Percentiles rank a stretch among this genome's conserved stretches.
Evolutionary conservation across 2,888 invertebrate genomes (phyloP).

Genomic region (Steinernema hermaphroditum): DNA sequence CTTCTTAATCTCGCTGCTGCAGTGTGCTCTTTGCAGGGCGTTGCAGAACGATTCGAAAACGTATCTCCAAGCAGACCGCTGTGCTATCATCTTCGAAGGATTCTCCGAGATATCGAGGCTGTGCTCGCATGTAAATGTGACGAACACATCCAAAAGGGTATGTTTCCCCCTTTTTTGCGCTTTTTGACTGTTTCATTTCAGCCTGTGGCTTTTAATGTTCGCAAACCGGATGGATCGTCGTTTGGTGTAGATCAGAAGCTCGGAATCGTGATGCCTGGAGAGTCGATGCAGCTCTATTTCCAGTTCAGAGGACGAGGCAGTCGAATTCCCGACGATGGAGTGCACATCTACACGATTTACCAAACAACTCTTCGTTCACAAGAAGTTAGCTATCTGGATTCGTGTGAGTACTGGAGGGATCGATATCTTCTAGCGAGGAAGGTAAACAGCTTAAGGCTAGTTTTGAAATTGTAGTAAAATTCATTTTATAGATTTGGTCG

Average conservation of each 20-base stretch:
- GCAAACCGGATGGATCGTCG: slow-evolving; percentile 5
- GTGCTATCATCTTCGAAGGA: not conserved
- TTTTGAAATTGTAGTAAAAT: no score
- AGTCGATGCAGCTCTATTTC: not conserved
- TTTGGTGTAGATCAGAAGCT: slow-evolving; percentile 1
- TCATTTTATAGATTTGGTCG: not conserved
- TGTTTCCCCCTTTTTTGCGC: no score
- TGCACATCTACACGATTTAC: slow-evolving; percentile 1
- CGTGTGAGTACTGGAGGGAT: not conserved
- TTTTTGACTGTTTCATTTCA: not conserved
- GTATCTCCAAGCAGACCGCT: not conserved
- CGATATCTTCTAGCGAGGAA: not conserved
- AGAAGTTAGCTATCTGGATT: not conserved
- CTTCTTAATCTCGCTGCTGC: not conserved
- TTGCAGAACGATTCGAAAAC: not conserved
- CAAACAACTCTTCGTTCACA: not conserved
- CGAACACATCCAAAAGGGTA: no score
- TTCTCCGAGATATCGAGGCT: not conserved
- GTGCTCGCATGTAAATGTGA: no score
- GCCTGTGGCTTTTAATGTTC: slow-evolving; percentile 18
- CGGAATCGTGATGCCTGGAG: not conserved
- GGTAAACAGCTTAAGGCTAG: not conserved
- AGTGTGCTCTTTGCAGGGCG: not conserved
- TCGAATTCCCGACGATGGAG: slow-evolving; percentile 16
- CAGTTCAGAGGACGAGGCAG: slow-evolving; percentile 3